phyloP scores from a whole-genome alignment of 2,797 vertebrate genomes.

The Falco columbarius region DNA sequence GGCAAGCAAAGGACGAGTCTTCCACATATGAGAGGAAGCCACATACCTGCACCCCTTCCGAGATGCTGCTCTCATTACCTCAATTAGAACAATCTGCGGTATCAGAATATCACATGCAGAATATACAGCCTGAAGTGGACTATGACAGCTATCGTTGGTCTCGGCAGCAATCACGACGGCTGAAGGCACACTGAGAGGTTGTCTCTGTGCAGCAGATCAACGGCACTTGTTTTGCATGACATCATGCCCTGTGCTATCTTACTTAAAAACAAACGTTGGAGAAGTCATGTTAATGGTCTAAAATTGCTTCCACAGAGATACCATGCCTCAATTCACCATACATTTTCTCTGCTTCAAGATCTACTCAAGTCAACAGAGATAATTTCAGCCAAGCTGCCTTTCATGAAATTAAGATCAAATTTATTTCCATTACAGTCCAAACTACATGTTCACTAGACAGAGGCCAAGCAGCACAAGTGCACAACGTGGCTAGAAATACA shows the following conservation, averaged over 20 bases:
- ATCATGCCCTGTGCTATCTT: background rate
- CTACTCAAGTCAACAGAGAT: background rate
- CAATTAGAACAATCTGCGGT: background rate
- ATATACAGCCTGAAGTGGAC: background rate
- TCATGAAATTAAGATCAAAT: background rate
- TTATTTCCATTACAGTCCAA: background rate
- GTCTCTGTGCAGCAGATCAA: background rate
- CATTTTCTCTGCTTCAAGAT: background rate
- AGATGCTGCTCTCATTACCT: background rate
- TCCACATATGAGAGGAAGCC: accelerated
- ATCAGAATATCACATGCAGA: background rate
- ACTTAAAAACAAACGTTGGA: background rate
- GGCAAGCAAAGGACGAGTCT: background rate
- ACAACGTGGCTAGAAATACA: background rate
- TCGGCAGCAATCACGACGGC: background rate
- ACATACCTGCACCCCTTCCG: accelerated
- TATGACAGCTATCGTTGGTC: background rate
- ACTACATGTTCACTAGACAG: accelerated
- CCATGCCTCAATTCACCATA: background rate
- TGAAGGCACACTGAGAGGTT: background rate
- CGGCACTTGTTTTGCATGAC: background rate
- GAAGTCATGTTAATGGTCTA: background rate
- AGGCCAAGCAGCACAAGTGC: background rate
- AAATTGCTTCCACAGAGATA: background rate
- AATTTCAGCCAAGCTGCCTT: background rate